phyloP scores from a whole-genome alignment of 2,797 vertebrate genomes.

The Fundulus diaphanus region DNA sequence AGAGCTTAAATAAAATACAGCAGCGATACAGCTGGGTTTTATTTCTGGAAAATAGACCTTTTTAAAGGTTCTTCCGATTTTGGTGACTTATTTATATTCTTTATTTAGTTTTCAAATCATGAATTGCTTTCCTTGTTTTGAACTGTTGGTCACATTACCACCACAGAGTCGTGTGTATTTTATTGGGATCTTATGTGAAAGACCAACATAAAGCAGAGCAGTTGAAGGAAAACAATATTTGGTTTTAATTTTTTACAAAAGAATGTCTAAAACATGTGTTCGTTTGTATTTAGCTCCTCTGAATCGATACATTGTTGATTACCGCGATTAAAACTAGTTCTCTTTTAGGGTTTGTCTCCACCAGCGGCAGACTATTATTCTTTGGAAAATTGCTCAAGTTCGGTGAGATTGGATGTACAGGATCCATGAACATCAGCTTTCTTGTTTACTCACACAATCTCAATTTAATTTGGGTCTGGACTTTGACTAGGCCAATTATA shows the following conservation, averaged over 20 bases:
- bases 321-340: neutral
- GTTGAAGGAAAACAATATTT: neutral
- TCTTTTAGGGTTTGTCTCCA: too few relatives aligned
- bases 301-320: too few relatives aligned
- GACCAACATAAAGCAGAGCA: neutral
- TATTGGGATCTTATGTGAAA: neutral
- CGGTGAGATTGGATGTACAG: neutral
- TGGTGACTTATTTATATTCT: neutral
- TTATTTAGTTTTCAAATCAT: neutral
- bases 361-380: too few relatives aligned
- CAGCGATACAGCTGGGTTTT: conserved; percentile 55
- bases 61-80: conserved; percentile 25
- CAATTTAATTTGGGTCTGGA: neutral
- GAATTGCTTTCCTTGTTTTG: neutral
- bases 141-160: neutral
- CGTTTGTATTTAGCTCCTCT: neutral
- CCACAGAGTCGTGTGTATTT: too few relatives aligned
- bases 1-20: conserved; percentile 37
- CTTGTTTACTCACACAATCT: neutral
- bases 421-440: neutral
- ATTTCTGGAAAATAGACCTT: conserved; percentile 41
- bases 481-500: neutral
- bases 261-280: neutral
- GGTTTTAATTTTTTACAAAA: neutral
- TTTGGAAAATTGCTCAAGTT: too few relatives aligned